Base-by-base conservation (phyloP, 2,113 vertebrate genomes). In the Hiodon tergisus region DNA sequence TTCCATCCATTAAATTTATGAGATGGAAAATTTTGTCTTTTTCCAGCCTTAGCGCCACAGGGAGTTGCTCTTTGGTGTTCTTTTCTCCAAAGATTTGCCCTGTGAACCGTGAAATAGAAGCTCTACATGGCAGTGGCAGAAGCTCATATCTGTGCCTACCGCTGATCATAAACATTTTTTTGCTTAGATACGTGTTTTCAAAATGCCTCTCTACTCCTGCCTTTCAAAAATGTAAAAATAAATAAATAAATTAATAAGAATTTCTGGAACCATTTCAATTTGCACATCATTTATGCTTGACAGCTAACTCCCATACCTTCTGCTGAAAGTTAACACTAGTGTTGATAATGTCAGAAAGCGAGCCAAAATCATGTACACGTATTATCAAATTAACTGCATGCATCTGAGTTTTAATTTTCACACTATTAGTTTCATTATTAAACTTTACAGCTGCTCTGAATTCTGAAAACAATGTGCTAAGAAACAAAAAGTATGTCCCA, bases 1-100 rank as follows among this genome's bases (percentile, higher is more conserved):
- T 83, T 68, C 80, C 80, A 77, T 82, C 77, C 78, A 75, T 83
- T 84, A 78, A 79, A 81, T 82, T 80, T 85, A 80, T 81, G 77
- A 78, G 76, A 86, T 81, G 79, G 77, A 82, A 81, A 76, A 82
- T 78, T 79, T 74, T 69, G 79, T 71, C 62, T 72, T 63, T 65
- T 72, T 76, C 77, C 68, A 71, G 58, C 66, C 31, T 61, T 60
- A 73, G 52, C 74, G 57, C 79, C 81, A 78, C 60, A 9, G 78
- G 75, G 71, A 81, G 60, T 72, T 63, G 48, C 71, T 81, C 78
- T 80, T 70, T 77, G 73, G 72, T 75, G 80, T 75, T 80, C 65
- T 72, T 74, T 69, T 78, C 78, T 79, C 81, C 79, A 51, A 55
- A 63, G 74, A 81, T 81, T 78, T 71, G 11, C 71, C 77, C 77